These are phyloP conservation scores for Galerucella nymphaeae DNA, from an alignment of 2,888 invertebrate species.

Conservation along the genomic window DNA sequence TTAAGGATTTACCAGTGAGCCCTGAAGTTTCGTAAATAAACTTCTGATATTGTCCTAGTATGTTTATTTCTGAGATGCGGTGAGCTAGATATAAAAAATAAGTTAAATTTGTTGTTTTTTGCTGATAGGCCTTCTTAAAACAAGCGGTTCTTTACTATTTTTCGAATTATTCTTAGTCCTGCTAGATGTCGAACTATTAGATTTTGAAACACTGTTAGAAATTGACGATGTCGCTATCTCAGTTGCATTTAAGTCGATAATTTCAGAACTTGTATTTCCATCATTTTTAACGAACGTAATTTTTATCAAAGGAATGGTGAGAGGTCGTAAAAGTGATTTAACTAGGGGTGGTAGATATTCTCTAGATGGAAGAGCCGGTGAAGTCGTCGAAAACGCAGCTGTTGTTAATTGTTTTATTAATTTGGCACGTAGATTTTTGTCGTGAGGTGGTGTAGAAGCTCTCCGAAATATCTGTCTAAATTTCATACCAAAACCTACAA, in stretches of 20 bases:
- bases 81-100: background rate
- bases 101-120: background rate
- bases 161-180: background rate
- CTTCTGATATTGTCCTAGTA: no score
- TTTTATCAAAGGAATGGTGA: slow-evolving; percentile 70
- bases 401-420: slow-evolving; percentile 70
- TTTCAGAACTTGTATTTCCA: slow-evolving; percentile 31
- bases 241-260: background rate
- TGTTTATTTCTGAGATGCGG: background rate
- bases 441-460: slow-evolving; percentile 65
- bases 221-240: background rate
- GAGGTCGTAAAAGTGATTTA: slow-evolving; percentile 69
- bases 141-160: background rate
- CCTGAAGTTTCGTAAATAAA: no score
- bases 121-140: background rate
- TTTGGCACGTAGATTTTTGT: slow-evolving; percentile 64
- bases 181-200: background rate
- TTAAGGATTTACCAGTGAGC: no score
- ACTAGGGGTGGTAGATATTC: slow-evolving; percentile 67
- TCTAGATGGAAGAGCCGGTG: slow-evolving; percentile 69
- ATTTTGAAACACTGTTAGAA: background rate
- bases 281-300: slow-evolving; percentile 63
- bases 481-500: slow-evolving; percentile 68
- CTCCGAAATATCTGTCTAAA: slow-evolving; percentile 70
- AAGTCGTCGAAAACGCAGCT: slow-evolving; percentile 72